Evolutionary conservation across 2,113 vertebrate species (phyloP).

Genomic region (Struthidea cinerea): DNA sequence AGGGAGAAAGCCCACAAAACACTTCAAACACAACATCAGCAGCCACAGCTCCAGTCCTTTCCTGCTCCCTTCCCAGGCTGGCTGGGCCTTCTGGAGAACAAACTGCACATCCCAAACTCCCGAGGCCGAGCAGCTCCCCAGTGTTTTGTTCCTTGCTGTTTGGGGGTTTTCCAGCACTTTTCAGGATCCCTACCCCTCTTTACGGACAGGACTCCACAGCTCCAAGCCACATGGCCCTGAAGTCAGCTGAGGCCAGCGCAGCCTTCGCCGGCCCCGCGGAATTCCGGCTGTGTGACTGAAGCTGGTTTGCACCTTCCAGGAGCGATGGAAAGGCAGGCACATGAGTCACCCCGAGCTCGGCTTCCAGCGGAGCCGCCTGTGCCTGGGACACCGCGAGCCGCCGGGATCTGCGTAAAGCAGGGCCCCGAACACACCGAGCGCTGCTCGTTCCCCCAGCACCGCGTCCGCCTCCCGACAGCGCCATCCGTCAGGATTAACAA

Average conservation of each 20-base stretch:
- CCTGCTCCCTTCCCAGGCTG: fast-evolving
- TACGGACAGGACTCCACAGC: fast-evolving
- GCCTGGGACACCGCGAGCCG: not conserved
- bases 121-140: not conserved
- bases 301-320: not conserved
- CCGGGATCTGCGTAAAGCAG: not conserved
- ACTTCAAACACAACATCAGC: not conserved
- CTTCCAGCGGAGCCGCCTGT: fast-evolving
- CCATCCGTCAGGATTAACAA: not conserved
- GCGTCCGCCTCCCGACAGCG: fast-evolving
- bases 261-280: not conserved
- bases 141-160: fast-evolving
- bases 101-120: not conserved
- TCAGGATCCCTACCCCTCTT: not conserved
- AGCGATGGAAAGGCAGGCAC: not conserved
- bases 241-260: not conserved
- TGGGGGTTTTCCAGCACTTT: not conserved
- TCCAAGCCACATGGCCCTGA: not conserved
- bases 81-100: not conserved
- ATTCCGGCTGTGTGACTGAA: fast-evolving
- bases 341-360: not conserved
- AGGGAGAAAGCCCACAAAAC: not conserved
- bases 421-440: fast-evolving
- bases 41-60: not conserved
- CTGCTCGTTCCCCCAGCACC: not conserved